phyloP scores from a whole-genome alignment of 1,140 invertebrate genomes.

The Drosophila bocki region DNA sequence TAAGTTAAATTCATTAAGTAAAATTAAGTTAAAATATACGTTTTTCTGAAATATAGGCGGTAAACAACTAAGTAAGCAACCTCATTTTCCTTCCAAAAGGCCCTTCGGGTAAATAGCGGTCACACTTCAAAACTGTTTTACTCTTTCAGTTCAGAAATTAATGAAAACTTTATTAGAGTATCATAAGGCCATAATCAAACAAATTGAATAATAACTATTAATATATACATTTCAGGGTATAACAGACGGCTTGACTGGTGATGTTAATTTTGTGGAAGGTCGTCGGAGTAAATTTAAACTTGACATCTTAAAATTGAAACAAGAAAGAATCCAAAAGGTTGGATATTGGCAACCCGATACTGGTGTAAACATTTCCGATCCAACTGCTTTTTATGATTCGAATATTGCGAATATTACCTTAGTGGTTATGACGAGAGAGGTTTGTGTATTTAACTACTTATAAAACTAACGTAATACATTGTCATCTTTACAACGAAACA shows the following conservation, averaged over 20 bases:
- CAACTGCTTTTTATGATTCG: constrained; percentile 93
- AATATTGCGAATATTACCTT: constrained; percentile 94
- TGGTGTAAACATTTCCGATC: constrained; percentile 93
- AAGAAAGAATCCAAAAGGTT: constrained; percentile 91
- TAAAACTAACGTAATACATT: too few relatives aligned
- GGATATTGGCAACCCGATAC: constrained; percentile 92
- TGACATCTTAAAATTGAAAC: constrained; percentile 93
- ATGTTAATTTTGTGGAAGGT: constrained; percentile 94
- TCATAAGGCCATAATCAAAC: neutral
- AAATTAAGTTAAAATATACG: too few relatives aligned
- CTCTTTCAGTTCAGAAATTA: too few relatives aligned
- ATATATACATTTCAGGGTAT: constrained; percentile 47
- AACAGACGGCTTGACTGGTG: constrained; percentile 94
- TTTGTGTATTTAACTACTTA: constrained; percentile 16
- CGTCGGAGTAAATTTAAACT: constrained; percentile 93
- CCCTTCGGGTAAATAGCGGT: too few relatives aligned
- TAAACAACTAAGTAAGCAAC: too few relatives aligned
- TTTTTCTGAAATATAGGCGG: too few relatives aligned
- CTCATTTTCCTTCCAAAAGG: too few relatives aligned
- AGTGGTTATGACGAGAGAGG: constrained; percentile 91
- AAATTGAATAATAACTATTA: neutral
- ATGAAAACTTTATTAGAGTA: too few relatives aligned
- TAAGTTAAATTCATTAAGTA: too few relatives aligned
- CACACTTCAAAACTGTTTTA: too few relatives aligned
- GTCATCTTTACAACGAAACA: too few relatives aligned